Evolutionary conservation across 1,140 invertebrate genomes (phyloP), one percentile per base, ranked within the genome.

Genomic region (Drosophila orena): DNA sequence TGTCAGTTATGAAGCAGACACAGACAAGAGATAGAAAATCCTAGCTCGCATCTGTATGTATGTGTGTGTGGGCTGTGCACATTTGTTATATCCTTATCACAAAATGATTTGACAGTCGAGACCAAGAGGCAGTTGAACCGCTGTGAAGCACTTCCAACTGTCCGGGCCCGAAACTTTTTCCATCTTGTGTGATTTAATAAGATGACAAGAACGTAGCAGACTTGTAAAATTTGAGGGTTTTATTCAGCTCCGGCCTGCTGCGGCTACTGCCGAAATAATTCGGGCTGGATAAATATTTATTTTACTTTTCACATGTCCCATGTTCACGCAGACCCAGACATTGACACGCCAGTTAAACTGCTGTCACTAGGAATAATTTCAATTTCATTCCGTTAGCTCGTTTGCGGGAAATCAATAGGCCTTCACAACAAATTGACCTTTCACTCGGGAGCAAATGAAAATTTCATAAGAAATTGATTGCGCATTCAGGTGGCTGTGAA

Each of bases 51-150:
- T 54, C 38, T 57, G 81, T 30, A 10, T 30, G 6, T 0, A 4
- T 37, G 11, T 57, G 72, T 64, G 77, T 22, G 43, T 35, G 27
- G 15, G 35, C 11, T 58, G 40, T 14, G 60, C 55, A 60, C 71
- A 61, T 81, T 50, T 86, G 61, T 65, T 64, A 66, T 68, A 86
- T 86, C 83, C 83, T 88, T 86, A 86, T 86, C 83, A 86, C 61
- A 88, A 53, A 88, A 76, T 86, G 79, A 81, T 86, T 86, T 86
- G 83, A 86, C 83, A 86, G 75, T 57, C 83, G 62, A 83, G 83
- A 86, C 70, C 83, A 81, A 74, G 47, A 59, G 81, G 62, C 77
- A 81, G 60, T 85, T 86, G 68, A 85, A 71, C 81, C 62, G 60
- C 50, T 44, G 50, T 44, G 57, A 50, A 72, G 38, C 56, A 49